A percentile compares a stretch with the other conserved stretches of the same genome.
Evolutionary conservation across 2,888 invertebrate genomes (phyloP).

Genomic region (Hybos culiciformis): DNA sequence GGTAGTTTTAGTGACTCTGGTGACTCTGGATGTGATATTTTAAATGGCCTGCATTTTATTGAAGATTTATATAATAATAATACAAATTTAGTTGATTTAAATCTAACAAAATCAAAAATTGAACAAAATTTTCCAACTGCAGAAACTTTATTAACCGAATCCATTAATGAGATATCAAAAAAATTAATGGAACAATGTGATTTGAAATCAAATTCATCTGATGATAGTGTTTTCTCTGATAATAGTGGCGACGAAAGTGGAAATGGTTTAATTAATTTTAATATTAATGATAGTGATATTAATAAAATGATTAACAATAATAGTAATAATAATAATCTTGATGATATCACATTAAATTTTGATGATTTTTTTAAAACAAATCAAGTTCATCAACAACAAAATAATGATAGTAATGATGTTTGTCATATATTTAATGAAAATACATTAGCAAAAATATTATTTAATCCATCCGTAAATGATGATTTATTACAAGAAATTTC

Average conservation of each 20-base stretch:
- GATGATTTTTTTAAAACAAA: conserved; percentile 24
- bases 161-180: conserved; percentile 35
- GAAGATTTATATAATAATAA: conserved; percentile 28
- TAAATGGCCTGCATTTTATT: conserved; percentile 31
- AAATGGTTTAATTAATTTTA: background rate
- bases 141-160: conserved; percentile 31
- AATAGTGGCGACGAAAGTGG: background rate
- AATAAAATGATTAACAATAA: conserved; percentile 19
- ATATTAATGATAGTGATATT: conserved; percentile 10
- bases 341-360: background rate
- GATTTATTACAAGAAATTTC: background rate
- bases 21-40: conserved; percentile 28
- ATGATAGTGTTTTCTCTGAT: conserved; percentile 12
- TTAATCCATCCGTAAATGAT: background rate
- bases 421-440: conserved; percentile 14
- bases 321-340: conserved; percentile 17
- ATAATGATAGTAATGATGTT: conserved; percentile 4
- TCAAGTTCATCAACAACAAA: conserved; percentile 12
- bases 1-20: conserved; percentile 26
- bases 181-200: conserved; percentile 35
- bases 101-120: background rate
- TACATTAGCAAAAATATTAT: conserved; percentile 1
- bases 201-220: conserved; percentile 6
- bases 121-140: conserved; percentile 17
- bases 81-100: background rate